Percentiles rank a stretch among this genome's conserved stretches.
phyloP scores from a whole-genome alignment of 2,888 invertebrate genomes.

The Strigamia transsilvanica region DNA sequence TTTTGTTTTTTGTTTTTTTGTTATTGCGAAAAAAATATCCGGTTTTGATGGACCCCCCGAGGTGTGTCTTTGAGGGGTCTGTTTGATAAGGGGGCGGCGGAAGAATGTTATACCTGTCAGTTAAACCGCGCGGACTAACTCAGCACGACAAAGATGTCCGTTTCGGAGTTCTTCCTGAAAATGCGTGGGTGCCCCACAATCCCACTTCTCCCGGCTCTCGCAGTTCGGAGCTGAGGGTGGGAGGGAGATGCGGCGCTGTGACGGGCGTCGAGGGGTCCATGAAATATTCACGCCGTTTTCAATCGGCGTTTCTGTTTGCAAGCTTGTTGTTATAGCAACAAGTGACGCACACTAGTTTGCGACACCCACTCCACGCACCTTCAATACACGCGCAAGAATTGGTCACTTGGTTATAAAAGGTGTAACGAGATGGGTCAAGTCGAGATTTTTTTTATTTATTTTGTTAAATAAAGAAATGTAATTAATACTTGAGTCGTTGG shows the following conservation, averaged over 20 bases:
- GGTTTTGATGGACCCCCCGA: background rate
- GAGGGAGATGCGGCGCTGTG: slow-evolving; percentile 39
- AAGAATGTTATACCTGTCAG: slow-evolving; percentile 22
- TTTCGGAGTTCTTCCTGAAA: background rate
- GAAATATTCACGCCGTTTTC: slow-evolving; percentile 38
- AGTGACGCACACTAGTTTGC: slow-evolving; percentile 12
- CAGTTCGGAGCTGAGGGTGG: slow-evolving; percentile 17
- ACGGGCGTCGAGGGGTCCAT: slow-evolving; percentile 44
- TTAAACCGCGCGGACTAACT: background rate
- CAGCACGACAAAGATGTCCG: slow-evolving; percentile 33
- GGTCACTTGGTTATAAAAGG: slow-evolving; percentile 24
- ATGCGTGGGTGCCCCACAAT: slow-evolving; percentile 41
- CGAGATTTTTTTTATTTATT: background rate
- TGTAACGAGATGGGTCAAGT: slow-evolving; percentile 9
- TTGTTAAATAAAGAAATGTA: background rate
- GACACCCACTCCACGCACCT: slow-evolving; percentile 42
- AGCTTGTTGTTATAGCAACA: slow-evolving; percentile 42
- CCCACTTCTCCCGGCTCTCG: background rate
- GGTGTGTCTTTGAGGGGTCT: slow-evolving; percentile 21
- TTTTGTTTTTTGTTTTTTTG: background rate
- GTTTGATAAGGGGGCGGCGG: slow-evolving; percentile 16
- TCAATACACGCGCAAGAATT: slow-evolving; percentile 16
- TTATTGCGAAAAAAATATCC: background rate
- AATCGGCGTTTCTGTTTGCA: slow-evolving; percentile 49
- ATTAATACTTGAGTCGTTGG: background rate